Evolutionary conservation across 2,888 invertebrate species (phyloP).

Genomic region (Nemoura dubitans): DNA sequence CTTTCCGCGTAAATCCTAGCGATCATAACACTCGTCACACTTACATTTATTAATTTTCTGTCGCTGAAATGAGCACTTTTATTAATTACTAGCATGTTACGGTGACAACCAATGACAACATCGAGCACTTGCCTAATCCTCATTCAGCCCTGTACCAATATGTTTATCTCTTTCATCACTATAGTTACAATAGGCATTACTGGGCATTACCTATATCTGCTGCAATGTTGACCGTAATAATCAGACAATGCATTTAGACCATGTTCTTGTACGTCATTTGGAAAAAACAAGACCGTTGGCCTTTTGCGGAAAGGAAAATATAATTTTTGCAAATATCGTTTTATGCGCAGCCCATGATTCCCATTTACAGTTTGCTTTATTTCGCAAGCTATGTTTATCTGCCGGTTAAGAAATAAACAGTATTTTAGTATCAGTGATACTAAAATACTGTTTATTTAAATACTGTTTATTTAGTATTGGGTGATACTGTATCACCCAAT

Average conservation of each 20-base stretch:
- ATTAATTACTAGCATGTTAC: neutral
- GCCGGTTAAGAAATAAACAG: neutral
- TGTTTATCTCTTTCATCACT: neutral
- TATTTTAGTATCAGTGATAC: neutral
- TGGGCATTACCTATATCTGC: neutral
- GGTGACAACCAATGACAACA: neutral
- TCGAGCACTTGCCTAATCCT: neutral
- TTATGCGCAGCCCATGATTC: neutral
- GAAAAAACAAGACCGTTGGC: neutral
- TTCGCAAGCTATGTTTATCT: neutral
- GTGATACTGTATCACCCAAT: too few relatives aligned
- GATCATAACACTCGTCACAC: neutral
- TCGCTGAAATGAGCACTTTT: conserved; percentile 39
- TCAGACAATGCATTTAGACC: neutral
- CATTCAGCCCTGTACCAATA: neutral
- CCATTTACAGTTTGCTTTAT: neutral
- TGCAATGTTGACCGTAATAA: neutral
- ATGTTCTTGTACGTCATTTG: neutral
- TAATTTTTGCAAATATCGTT: neutral
- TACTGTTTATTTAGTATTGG: too few relatives aligned
- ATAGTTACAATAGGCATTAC: neutral
- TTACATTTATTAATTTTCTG: conserved; percentile 41
- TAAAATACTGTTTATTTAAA: too few relatives aligned
- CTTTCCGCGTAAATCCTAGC: conserved; percentile 4
- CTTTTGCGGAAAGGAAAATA: neutral